phyloP scores from a whole-genome alignment of 2,113 vertebrate genomes.

The Anthoscopus minutus region DNA sequence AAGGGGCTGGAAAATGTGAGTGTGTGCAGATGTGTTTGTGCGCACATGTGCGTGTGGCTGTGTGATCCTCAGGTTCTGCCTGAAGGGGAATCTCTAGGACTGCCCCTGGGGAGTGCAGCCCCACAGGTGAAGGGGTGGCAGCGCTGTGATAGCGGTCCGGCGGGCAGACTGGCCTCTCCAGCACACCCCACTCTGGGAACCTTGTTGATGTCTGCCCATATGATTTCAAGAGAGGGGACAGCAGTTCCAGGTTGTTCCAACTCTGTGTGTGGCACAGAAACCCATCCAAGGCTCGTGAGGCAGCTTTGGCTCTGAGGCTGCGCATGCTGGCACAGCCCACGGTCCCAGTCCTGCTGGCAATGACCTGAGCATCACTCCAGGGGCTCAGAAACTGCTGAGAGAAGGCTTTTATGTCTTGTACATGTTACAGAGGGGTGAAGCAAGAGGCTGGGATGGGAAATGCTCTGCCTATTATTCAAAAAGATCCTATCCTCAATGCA shows the following conservation, averaged over 20 bases:
- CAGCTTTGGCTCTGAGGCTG: not conserved
- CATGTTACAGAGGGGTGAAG: not conserved
- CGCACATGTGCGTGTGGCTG: not conserved
- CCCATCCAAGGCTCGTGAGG: not conserved
- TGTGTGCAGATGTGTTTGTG: slow-evolving; percentile 34
- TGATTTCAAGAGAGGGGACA: not conserved
- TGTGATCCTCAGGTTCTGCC: not conserved
- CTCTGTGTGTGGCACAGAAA: not conserved
- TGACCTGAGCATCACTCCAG: not conserved
- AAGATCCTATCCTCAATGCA: accelerated
- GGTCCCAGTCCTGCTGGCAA: not conserved
- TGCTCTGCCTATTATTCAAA: not conserved
- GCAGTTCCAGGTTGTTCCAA: not conserved
- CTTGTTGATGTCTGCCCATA: accelerated
- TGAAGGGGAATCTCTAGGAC: not conserved
- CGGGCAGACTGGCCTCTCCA: not conserved
- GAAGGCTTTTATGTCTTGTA: not conserved
- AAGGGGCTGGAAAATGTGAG: slow-evolving; percentile 46
- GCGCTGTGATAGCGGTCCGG: accelerated
- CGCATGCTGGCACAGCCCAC: not conserved
- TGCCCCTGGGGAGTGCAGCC: not conserved
- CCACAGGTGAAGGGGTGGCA: not conserved
- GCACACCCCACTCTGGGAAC: accelerated
- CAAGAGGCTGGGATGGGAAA: not conserved
- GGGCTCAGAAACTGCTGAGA: not conserved